Base-by-base conservation (phyloP, 2,888 invertebrate genomes). In the Pseudococcus jackbeardsleyi region DNA sequence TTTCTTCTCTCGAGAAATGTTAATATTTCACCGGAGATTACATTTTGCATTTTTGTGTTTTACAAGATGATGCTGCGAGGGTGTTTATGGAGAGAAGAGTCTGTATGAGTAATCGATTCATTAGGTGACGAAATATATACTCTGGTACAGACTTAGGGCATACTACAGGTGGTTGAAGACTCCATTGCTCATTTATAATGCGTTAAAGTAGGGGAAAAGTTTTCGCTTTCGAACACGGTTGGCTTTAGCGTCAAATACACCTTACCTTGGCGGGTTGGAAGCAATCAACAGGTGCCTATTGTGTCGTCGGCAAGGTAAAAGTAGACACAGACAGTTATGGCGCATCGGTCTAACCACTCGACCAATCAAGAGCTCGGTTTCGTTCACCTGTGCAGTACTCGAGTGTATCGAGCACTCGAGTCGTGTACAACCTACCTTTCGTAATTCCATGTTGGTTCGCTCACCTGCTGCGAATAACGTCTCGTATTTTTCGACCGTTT, bases 161-260 rank as follows among this genome's bases (percentile, higher is more conserved):
- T 33, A 72, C 86, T 86, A 86, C 86, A 86, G 86, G 86, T 86
- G 86, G 86, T 86, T 86, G 86, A 86, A 86, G 86, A 72, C 64
- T 39, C 86, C 86, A 86, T 86, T 72, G 77, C 77, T 86, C 86
- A 86, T 86, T 86, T 86, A 86, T 86, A 86, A 86, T 77, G 86
- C 86, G 85, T 46, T 33, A 33, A 19, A 46, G 79, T 82, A 82
- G 79, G 79, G 79, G 79, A 82, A 82, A 82, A 82, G 79, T 82
- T 82, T 82, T 82, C 79, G 79, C 42, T 46, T 82, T 79, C n/a
- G 79, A 79, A 82, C 46, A 17, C 72, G 33, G 17, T 26, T 22
- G 64, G 64, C 22, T 42, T 42, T 42, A 22, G 64, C 17, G 59
- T 2, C 22, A 22, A 22, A 72, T 68, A 72, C 72, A 82, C 79